phyloP scores from a whole-genome alignment of 2,113 vertebrate genomes.

The Bos taurus region DNA sequence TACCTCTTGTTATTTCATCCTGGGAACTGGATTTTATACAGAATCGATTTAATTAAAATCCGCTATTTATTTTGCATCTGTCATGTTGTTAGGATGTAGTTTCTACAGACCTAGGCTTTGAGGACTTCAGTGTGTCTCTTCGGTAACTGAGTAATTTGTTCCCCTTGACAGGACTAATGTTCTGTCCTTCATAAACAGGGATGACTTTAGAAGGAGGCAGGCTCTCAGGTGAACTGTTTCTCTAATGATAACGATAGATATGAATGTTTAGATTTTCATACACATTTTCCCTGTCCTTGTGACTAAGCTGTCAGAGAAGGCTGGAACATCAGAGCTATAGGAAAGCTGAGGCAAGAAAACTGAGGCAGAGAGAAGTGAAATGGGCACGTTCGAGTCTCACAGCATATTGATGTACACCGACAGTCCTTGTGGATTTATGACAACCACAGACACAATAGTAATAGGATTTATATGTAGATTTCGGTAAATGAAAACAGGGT shows the following conservation, averaged over 20 bases:
- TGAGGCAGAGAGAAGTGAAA: not conserved
- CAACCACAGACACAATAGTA: not conserved
- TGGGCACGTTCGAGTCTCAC: too few species aligned
- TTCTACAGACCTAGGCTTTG: not conserved
- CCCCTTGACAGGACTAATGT: not conserved
- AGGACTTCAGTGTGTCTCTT: not conserved
- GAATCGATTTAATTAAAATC: constrained; percentile 11
- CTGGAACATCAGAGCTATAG: not conserved
- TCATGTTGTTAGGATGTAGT: not conserved
- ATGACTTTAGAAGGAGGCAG: not conserved
- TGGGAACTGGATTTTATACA: not conserved
- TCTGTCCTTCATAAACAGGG: not conserved
- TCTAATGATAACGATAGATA: not conserved
- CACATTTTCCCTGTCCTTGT: not conserved
- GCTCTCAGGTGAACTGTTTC: not conserved
- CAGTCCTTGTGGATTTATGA: not conserved
- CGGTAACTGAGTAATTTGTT: constrained; percentile 25
- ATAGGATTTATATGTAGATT: not conserved
- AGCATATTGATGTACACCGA: too few species aligned
- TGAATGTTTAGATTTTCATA: not conserved
- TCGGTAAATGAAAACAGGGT: not conserved
- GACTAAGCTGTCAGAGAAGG: not conserved
- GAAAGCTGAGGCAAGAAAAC: not conserved
- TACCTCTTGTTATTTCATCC: not conserved
- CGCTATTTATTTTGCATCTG: not conserved